These are phyloP conservation scores for Numenius arquata DNA, from an alignment of 2,113 vertebrate genomes.

Conservation along the genomic window DNA sequence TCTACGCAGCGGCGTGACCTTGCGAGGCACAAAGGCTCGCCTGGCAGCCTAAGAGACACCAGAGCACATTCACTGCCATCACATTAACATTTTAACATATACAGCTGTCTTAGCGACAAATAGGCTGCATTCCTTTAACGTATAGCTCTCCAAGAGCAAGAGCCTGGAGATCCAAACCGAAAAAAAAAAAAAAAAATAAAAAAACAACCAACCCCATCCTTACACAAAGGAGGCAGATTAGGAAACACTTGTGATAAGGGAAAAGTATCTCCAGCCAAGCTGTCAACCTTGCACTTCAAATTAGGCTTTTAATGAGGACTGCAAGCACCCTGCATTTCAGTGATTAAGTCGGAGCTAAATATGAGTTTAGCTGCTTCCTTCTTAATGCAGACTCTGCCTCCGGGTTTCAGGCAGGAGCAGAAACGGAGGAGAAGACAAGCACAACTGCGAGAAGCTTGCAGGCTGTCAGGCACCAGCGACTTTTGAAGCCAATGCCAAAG, in stretches of 20 bases:
- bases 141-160: neutral
- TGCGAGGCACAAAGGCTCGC: neutral
- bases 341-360: neutral
- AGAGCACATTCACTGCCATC: neutral
- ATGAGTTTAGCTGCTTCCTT: neutral
- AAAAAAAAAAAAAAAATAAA: neutral
- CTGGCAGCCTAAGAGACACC: neutral
- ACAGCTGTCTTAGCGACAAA: neutral
- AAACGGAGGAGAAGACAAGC: neutral
- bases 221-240: neutral
- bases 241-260: neutral
- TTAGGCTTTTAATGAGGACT: constrained; percentile 3
- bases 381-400: neutral
- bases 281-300: constrained; percentile 29
- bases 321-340: neutral
- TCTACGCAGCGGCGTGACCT: neutral
- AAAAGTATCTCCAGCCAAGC: neutral
- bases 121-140: neutral
- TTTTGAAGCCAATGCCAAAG: neutral
- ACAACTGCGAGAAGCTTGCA: neutral
- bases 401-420: neutral
- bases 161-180: neutral
- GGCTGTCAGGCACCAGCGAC: neutral
- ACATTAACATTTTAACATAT: neutral
- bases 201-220: neutral